A percentile compares a stretch with the other conserved stretches of the same genome.
Evolutionary conservation across 2,888 invertebrate genomes (phyloP).

Genomic region (Serrognathus titanus): DNA sequence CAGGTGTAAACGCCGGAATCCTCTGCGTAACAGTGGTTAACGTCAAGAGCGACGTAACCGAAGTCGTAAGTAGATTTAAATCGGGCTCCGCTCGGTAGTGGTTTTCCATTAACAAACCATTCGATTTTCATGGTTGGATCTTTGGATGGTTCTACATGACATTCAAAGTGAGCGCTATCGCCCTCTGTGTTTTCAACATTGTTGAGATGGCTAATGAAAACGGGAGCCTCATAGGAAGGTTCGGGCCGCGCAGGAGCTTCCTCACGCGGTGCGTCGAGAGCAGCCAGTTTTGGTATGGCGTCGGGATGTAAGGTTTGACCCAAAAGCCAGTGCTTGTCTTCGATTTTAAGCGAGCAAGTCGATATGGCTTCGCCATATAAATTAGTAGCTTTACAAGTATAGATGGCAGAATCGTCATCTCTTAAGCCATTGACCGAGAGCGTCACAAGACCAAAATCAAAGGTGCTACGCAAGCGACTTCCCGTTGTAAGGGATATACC

Average conservation of each 20-base stretch:
- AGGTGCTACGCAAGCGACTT: slow-evolving; percentile 86
- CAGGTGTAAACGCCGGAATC: slow-evolving; percentile 91
- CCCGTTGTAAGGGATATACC: slow-evolving; percentile 83
- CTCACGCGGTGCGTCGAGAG: slow-evolving; percentile 76
- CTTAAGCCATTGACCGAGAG: slow-evolving; percentile 84
- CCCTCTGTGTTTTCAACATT: slow-evolving; percentile 86
- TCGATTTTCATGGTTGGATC: slow-evolving; percentile 88
- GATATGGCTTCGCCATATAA: slow-evolving; percentile 92
- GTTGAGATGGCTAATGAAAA: slow-evolving; percentile 87
- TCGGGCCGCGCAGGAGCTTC: slow-evolving; percentile 68
- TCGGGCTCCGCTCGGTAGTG: slow-evolving; percentile 82
- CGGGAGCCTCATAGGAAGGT: slow-evolving; percentile 77
- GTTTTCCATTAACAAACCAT: slow-evolving; percentile 93
- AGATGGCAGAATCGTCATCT: slow-evolving; percentile 90
- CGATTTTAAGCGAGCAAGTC: slow-evolving; percentile 84
- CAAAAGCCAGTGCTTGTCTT: slow-evolving; percentile 83
- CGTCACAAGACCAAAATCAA: slow-evolving; percentile 95
- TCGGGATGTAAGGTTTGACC: slow-evolving; percentile 87
- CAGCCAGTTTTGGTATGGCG: slow-evolving; percentile 80
- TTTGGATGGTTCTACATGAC: slow-evolving; percentile 86
- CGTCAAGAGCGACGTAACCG: slow-evolving; percentile 89
- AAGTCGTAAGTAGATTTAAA: slow-evolving; percentile 94
- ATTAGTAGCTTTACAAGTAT: slow-evolving; percentile 93
- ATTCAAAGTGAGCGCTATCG: slow-evolving; percentile 86
- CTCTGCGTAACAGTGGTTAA: slow-evolving; percentile 82